These are phyloP conservation scores for Podargus strigoides DNA, from an alignment of 2,797 vertebrate genomes.

Conservation along the genomic window DNA sequence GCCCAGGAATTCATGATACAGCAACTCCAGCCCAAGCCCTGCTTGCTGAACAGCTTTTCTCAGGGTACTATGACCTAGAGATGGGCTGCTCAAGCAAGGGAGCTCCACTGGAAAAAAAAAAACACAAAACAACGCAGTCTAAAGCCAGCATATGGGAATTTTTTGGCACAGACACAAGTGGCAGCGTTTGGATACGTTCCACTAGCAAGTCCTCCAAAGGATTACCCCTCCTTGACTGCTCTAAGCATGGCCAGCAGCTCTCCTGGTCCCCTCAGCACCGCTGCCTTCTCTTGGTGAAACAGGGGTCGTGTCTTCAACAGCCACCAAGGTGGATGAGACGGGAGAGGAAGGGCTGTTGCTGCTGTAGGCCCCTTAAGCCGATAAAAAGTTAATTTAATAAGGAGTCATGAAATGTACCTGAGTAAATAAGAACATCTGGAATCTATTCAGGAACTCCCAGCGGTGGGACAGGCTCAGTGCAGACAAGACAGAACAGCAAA, in stretches of 20 bases:
- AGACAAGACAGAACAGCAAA: not conserved
- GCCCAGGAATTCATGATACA: not conserved
- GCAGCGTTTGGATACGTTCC: not conserved
- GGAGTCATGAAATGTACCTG: not conserved
- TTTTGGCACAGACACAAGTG: not conserved
- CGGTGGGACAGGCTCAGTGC: not conserved
- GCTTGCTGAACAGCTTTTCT: not conserved
- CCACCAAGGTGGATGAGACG: not conserved
- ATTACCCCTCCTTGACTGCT: not conserved
- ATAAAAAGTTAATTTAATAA: not conserved
- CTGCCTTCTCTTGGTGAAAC: not conserved
- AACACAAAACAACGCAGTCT: not conserved
- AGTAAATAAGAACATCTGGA: constrained; percentile 22
- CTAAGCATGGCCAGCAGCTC: not conserved
- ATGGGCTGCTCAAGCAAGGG: not conserved
- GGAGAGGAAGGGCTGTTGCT: not conserved
- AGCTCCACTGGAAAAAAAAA: not conserved
- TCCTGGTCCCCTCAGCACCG: not conserved
- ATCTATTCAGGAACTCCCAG: not conserved
- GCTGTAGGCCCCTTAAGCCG: accelerated
- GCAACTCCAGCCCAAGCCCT: not conserved
- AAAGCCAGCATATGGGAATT: not conserved
- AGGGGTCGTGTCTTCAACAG: not conserved
- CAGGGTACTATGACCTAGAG: not conserved
- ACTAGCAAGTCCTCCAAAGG: not conserved